Percentiles rank a stretch among this genome's conserved stretches.
phyloP scores from a whole-genome alignment of 92 coral and sea anemone species.

The Bergia sp. region DNA sequence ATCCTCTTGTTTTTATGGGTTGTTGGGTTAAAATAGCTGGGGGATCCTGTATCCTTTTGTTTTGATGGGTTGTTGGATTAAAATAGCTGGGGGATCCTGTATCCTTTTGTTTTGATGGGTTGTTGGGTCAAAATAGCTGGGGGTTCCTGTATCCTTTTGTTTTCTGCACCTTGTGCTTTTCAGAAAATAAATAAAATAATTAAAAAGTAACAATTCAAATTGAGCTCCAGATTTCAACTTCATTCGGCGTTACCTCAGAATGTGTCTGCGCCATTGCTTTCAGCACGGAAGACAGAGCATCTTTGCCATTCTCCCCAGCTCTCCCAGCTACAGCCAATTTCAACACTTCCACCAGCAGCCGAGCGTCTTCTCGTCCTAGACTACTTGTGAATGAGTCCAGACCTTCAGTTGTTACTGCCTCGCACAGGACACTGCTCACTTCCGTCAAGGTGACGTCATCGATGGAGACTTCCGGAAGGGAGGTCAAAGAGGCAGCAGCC shows the following conservation, averaged over 20 bases:
- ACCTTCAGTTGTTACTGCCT: slow-evolving; percentile 62
- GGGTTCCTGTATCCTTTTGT: no score
- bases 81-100: no score
- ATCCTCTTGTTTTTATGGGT: no score
- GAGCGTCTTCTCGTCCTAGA: slow-evolving; percentile 87
- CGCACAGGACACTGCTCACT: slow-evolving; percentile 48
- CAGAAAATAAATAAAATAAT: no score
- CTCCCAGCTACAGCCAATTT: slow-evolving; percentile 95
- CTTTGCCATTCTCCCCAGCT: slow-evolving; percentile 89
- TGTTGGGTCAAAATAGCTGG: no score
- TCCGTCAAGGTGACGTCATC: slow-evolving; percentile 81
- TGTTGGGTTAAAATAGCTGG: no score
- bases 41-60: no score
- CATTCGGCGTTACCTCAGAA: slow-evolving; percentile 68
- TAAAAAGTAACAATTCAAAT: not conserved
- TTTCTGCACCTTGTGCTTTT: no score
- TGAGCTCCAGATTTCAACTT: not conserved
- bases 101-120: no score
- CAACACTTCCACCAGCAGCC: slow-evolving; percentile 87
- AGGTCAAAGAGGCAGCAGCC: slow-evolving; percentile 70
- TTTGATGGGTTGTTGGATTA: no score
- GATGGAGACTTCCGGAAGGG: slow-evolving; percentile 75
- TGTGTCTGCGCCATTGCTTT: slow-evolving; percentile 81
- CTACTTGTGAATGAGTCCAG: slow-evolving; percentile 83
- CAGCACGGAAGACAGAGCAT: slow-evolving; percentile 81